phyloP scores from a whole-genome alignment of 2,113 vertebrate species.

The Dicerorhinus sumatrensis region DNA sequence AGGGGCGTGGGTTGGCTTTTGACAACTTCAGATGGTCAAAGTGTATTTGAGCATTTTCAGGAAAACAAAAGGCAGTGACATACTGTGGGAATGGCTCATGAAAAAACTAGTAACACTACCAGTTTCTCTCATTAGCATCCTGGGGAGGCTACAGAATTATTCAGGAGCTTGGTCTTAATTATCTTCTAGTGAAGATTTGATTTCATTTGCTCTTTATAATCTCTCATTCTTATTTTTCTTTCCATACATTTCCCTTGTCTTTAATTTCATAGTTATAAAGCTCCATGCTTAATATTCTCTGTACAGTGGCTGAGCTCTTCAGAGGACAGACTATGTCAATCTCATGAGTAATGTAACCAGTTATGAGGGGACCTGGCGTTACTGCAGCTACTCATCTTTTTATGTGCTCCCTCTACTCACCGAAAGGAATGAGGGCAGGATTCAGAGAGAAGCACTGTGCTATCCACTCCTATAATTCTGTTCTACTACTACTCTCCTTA shows the following conservation, averaged over 20 bases:
- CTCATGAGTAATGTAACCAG: background rate
- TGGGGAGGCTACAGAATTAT: constrained; percentile 20
- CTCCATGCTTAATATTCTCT: background rate
- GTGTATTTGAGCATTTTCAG: background rate
- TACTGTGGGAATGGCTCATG: background rate
- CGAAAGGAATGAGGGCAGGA: background rate
- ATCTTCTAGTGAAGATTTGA: constrained; percentile 49
- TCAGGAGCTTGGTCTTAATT: constrained; percentile 59
- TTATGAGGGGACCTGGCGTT: background rate
- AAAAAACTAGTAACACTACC: background rate
- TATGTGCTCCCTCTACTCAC: background rate
- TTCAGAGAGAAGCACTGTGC: background rate
- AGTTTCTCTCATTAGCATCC: background rate
- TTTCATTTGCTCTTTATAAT: constrained; percentile 60
- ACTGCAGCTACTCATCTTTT: background rate
- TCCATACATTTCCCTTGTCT: background rate
- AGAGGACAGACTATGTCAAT: background rate
- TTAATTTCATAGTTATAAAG: constrained; percentile 49
- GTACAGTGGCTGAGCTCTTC: background rate
- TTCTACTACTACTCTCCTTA: background rate
- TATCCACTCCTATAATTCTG: background rate
- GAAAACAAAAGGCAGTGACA: background rate
- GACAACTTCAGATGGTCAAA: background rate
- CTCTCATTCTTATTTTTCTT: constrained; percentile 28
- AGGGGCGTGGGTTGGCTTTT: background rate